These are phyloP conservation scores for Lagria hirta DNA, from an alignment of 2,888 invertebrate genomes.

Conservation along the genomic window DNA sequence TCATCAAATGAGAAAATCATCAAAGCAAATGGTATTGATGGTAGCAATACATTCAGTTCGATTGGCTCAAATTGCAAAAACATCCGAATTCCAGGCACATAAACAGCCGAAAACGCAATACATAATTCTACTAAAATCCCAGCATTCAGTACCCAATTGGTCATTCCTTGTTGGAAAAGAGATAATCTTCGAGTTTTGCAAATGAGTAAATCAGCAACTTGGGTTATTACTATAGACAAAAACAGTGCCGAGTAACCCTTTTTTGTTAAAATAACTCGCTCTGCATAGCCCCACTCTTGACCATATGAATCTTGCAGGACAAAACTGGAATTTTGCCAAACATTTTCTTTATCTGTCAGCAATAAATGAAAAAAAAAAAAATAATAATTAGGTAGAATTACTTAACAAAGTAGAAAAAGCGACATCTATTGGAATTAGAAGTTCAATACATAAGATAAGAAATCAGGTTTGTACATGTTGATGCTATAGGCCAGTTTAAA, in stretches of 20 bases:
- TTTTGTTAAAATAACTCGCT: slow-evolving; percentile 69
- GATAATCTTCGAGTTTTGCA: slow-evolving; percentile 78
- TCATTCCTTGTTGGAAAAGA: slow-evolving; percentile 74
- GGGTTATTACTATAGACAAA: slow-evolving; percentile 74
- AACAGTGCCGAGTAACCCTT: slow-evolving; percentile 81
- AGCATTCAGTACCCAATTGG: slow-evolving; percentile 62
- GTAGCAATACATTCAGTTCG: slow-evolving; percentile 66
- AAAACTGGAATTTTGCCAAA: too few species aligned
- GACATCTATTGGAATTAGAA: too few species aligned
- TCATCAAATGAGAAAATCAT: slow-evolving; percentile 77
- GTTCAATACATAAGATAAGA: too few species aligned
- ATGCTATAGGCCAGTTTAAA: too few species aligned
- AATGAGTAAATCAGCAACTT: slow-evolving; percentile 76
- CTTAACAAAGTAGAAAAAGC: too few species aligned
- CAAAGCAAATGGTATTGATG: slow-evolving; percentile 71
- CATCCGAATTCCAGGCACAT: slow-evolving; percentile 66
- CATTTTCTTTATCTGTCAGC: too few species aligned
- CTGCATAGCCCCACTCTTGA: slow-evolving; percentile 70
- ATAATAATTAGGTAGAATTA: too few species aligned
- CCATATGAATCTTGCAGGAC: slow-evolving; percentile 82
- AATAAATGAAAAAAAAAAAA: too few species aligned
- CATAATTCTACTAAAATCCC: slow-evolving; percentile 62
- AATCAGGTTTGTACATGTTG: too few species aligned
- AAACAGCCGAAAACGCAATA: slow-evolving; percentile 65
- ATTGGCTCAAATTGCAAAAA: slow-evolving; percentile 68